Percentiles rank a stretch among this genome's conserved stretches.
These are phyloP conservation scores for Drosophila lacertosa DNA, from an alignment of 1,140 invertebrate species.

Conservation along the genomic window DNA sequence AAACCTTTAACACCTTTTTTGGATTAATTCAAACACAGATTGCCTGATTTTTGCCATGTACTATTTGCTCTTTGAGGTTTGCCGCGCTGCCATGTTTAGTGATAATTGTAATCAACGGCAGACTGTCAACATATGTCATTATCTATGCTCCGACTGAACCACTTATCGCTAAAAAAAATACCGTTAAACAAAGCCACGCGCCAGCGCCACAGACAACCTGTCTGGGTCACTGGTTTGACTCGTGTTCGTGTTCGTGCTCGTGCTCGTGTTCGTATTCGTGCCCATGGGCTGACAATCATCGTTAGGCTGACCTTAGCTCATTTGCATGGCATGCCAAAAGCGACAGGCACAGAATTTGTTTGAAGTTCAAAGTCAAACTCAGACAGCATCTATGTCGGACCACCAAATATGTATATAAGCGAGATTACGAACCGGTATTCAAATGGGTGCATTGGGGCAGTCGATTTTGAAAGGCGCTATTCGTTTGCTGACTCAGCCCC, in stretches of 20 bases:
- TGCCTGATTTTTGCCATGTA: too few species aligned
- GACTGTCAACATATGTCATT: background rate
- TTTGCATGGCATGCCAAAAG: background rate
- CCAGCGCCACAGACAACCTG: slow-evolving; percentile 18
- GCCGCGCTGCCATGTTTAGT: too few species aligned
- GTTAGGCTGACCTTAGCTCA: slow-evolving; percentile 5
- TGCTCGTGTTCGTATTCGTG: background rate
- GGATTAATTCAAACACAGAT: too few species aligned
- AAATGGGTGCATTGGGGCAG: slow-evolving; percentile 26
- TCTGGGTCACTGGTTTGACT: background rate
- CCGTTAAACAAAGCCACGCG: background rate
- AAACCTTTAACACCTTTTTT: too few species aligned
- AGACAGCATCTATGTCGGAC: slow-evolving; percentile 2
- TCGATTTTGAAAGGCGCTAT: slow-evolving; percentile 40
- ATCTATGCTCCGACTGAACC: background rate
- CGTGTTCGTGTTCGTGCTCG: background rate
- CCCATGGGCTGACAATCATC: slow-evolving; percentile 5
- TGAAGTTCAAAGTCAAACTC: slow-evolving; percentile 47
- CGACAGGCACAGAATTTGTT: background rate
- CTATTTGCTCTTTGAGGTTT: background rate
- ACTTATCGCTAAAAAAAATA: slow-evolving; percentile 1
- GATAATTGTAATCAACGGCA: background rate
- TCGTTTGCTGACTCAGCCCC: slow-evolving; percentile 34
- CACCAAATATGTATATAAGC: background rate
- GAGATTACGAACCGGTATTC: slow-evolving; percentile 25